These are phyloP conservation scores for Erannis defoliaria DNA, from an alignment of 2,888 invertebrate genomes.

Conservation along the genomic window DNA sequence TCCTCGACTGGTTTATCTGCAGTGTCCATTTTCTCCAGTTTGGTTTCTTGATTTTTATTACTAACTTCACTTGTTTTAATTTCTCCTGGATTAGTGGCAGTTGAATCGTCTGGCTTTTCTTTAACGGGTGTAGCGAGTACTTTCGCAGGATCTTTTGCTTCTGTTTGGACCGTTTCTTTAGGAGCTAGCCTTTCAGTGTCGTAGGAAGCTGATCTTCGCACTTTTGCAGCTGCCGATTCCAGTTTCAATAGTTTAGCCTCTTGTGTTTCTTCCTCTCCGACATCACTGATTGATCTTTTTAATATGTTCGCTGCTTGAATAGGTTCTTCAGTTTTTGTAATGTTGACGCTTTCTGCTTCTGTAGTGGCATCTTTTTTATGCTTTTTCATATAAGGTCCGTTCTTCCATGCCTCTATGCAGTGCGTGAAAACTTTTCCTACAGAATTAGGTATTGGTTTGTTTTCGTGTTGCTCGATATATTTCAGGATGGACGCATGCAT, in stretches of 20 bases:
- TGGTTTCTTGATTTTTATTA: constrained; percentile 9
- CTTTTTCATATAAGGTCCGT: constrained; percentile 75
- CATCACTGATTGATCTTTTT: constrained; percentile 80
- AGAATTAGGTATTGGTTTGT: constrained; percentile 87
- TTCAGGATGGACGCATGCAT: constrained; percentile 96
- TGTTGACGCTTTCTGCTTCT: constrained; percentile 55
- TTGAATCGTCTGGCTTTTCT: constrained; percentile 31
- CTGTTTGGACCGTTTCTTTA: constrained; percentile 56
- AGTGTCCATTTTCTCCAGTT: constrained; percentile 40
- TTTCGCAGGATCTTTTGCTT: constrained; percentile 45
- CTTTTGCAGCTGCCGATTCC: constrained; percentile 79
- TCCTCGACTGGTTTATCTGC: constrained; percentile 45
- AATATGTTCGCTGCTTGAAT: constrained; percentile 79
- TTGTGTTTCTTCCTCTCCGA: constrained; percentile 75
- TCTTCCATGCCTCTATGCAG: constrained; percentile 83
- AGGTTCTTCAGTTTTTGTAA: constrained; percentile 62
- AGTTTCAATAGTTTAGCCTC: constrained; percentile 75
- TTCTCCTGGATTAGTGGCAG: constrained; percentile 31
- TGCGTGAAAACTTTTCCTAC: constrained; percentile 87
- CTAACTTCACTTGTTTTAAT: constrained; percentile 13
- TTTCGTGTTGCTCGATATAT: constrained; percentile 92
- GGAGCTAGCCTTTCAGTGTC: constrained; percentile 69
- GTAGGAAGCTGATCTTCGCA: constrained; percentile 78
- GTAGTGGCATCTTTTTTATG: constrained; percentile 61
- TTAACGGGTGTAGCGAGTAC: constrained; percentile 35